Percentiles rank a stretch among this genome's conserved stretches.
Evolutionary conservation across 2,888 invertebrate species (phyloP).

Genomic region (Sarcophaga caerulescens): DNA sequence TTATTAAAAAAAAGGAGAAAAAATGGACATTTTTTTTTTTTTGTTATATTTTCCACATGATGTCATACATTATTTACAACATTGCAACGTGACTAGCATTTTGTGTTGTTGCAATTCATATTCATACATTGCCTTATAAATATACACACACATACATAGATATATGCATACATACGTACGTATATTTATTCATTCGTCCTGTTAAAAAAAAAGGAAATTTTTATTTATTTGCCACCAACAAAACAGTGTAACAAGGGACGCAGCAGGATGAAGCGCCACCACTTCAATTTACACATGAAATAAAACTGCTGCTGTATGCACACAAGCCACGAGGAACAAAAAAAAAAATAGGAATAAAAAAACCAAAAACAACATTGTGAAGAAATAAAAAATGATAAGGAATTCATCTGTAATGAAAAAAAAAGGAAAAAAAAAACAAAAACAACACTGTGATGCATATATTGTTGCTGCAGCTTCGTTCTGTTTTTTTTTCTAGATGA

Average conservation of each 20-base stretch:
- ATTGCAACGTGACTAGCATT: slow-evolving; percentile 68
- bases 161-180: not conserved
- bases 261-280: not conserved
- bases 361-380: not conserved
- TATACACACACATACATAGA: not conserved
- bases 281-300: not conserved
- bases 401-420: slow-evolving; percentile 33
- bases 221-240: slow-evolving; percentile 48
- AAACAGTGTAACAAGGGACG: not conserved
- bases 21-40: not conserved
- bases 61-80: slow-evolving; percentile 68
- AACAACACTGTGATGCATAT: slow-evolving; percentile 15
- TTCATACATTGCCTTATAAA: slow-evolving; percentile 25
- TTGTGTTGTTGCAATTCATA: slow-evolving; percentile 50
- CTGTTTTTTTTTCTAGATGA: slow-evolving; percentile 2
- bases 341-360: not conserved
- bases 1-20: slow-evolving; percentile 43
- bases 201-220: slow-evolving; percentile 27
- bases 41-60: slow-evolving; percentile 68
- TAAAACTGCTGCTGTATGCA: not conserved
- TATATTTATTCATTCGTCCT: slow-evolving; percentile 42
- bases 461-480: slow-evolving; percentile 4
- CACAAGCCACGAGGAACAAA: not conserved
- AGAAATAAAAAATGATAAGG: slow-evolving; percentile 21
- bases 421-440: not conserved